Conservation (phyloP, 2,888 invertebrate genomes). For the Polymixis lichenea region DNA sequence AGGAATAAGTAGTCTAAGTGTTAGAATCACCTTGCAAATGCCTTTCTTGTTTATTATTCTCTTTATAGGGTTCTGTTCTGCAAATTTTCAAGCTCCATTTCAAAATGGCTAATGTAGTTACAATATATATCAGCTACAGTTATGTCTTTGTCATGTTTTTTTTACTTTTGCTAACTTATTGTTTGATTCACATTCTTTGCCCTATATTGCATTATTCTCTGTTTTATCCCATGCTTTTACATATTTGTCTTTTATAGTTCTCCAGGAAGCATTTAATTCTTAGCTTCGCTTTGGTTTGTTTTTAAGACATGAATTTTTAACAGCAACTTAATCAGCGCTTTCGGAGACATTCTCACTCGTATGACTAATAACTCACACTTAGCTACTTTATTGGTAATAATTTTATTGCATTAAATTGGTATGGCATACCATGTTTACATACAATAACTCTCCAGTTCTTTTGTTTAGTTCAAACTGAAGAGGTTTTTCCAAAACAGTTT, state of each 20-base stretch:
- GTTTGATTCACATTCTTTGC: not conserved
- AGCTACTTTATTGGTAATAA: constrained; percentile 26
- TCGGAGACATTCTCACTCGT: not conserved
- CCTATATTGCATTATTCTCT: not conserved
- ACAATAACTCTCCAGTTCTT: not conserved
- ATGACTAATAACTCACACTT: constrained; percentile 7
- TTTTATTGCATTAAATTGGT: not conserved
- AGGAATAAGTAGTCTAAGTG: constrained; percentile 49
- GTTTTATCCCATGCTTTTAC: not conserved
- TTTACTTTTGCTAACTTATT: no score
- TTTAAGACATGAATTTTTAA: not conserved
- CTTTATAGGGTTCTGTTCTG: constrained; percentile 21
- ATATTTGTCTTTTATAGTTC: not conserved
- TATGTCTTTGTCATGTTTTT: not conserved
- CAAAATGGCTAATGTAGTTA: not conserved
- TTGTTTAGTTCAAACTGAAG: not conserved
- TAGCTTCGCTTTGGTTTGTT: not conserved
- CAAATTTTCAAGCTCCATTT: not conserved
- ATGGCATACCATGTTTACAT: not conserved
- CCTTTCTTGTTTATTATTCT: constrained; percentile 47
- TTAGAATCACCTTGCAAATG: constrained; percentile 58
- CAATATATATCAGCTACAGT: not conserved
- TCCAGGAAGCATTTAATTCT: not conserved
- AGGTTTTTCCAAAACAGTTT: not conserved
- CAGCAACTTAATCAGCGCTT: not conserved